Base-by-base conservation (phyloP, 92 coral and sea anemone genomes). In the Parazoanthus swiftii region DNA sequence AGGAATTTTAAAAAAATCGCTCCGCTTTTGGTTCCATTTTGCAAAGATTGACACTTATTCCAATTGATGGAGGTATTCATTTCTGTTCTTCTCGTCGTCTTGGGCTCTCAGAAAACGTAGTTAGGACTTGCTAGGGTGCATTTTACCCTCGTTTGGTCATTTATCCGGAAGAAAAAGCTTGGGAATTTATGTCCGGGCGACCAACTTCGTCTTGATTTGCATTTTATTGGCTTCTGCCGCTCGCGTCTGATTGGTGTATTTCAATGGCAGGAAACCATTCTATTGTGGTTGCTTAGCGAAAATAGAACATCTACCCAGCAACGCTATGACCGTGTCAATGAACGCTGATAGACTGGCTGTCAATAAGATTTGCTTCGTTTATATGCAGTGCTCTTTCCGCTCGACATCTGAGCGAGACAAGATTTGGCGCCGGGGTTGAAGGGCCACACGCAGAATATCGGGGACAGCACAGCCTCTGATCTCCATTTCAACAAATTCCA, bases 211-310 rank as follows among this genome's bases (percentile, higher is more conserved):
- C 59, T 75, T 85, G 89, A 90, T 89, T 93, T 87, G 92, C 90
- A 89, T 89, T 88, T 79, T 74, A 90, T 88, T 76, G 70, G 88
- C 65, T 46, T 54, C 54, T 86, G 81, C 98, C 98, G 98, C 91
- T 90, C 48, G 39, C 70, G 85, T 43, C 89, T 92, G 94, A 95
- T 95, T 95, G 98, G 98, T 74, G 85, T 48, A 67, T 51, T 29
- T 67, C 80, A 86, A 88, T 86, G 84, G 85, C 96, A 91, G 95
- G 94, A 93, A 95, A 93, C 93, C 92, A 86, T 91, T 91, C 88
- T 93, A 91, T 95, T 94, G 91, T 85, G 85, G 99, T 97, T 97
- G 99, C 99, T 92, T 95, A 95, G 99, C 98, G 95, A 88, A 90
- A 85, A 71, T 77, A 37, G 78, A 89, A 90, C 81, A 92, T 97